Conservation (phyloP, 2,888 invertebrate genomes). For the Scaptomyza cyrtandrae region DNA sequence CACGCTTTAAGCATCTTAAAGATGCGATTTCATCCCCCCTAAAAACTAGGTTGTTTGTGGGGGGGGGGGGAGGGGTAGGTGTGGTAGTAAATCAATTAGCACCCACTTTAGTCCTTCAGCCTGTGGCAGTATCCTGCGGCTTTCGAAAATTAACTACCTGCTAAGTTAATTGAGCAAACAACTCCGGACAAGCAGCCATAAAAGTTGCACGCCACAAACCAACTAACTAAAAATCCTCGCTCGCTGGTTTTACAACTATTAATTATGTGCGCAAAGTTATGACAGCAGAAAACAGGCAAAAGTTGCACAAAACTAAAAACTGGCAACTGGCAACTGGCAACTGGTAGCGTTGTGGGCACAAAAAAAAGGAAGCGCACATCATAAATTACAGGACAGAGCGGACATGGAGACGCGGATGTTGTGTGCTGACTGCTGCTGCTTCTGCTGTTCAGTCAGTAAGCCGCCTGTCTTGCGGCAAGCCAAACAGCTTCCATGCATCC, state of each 20-base stretch:
- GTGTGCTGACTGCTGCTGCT: slow-evolving; percentile 48
- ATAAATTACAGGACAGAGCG: slow-evolving; percentile 68
- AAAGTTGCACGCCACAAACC: slow-evolving; percentile 64
- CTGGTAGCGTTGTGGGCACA: slow-evolving; percentile 40
- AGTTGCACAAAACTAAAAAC: slow-evolving; percentile 63
- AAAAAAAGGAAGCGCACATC: slow-evolving; percentile 74
- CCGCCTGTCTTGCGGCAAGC: slow-evolving; percentile 75
- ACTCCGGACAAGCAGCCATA: slow-evolving; percentile 58
- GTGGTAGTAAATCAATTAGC: slow-evolving; percentile 78
- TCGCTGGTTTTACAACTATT: slow-evolving; percentile 78
- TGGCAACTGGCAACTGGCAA: slow-evolving; percentile 63
- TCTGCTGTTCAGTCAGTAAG: slow-evolving; percentile 58
- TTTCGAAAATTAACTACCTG: slow-evolving; percentile 83
- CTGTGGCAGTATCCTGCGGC: slow-evolving; percentile 49
- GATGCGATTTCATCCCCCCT: not conserved
- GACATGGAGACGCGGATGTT: slow-evolving; percentile 71
- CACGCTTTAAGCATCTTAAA: slow-evolving; percentile 40
- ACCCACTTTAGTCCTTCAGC: slow-evolving; percentile 25
- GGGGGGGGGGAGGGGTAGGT: not conserved
- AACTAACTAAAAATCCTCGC: slow-evolving; percentile 64
- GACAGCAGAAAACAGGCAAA: slow-evolving; percentile 82
- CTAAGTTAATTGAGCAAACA: slow-evolving; percentile 83
- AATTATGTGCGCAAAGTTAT: slow-evolving; percentile 82
- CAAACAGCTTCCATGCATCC: slow-evolving; percentile 80
- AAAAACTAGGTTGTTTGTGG: too few relatives aligned